Evolutionary conservation across 2,797 vertebrate species (phyloP), one percentile per base, ranked within the genome.

Genomic region (Rhabdomys pumilio): DNA sequence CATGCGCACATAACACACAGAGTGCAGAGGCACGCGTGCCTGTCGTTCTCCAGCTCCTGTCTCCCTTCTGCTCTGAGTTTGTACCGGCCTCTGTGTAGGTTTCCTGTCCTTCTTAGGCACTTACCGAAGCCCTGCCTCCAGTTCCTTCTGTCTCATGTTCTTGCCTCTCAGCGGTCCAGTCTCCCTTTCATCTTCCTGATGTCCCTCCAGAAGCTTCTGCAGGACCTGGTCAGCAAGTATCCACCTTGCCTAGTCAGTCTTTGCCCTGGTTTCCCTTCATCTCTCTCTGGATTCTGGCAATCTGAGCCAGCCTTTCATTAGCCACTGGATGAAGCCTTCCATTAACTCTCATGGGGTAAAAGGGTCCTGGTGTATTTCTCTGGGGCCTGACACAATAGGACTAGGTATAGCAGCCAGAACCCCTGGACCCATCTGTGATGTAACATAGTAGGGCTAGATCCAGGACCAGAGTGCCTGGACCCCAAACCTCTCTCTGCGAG

Each of bases 1-100:
- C 29, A 0, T 34, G 19, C 29, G 4, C 31, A 55, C 59, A 34
- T 31, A 38, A 11, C 6, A n/a, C 38, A 50, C 31, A 50, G 72
- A 59, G 6, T 3, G n/a, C 19, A 31, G 29, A 59, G 44, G 15
- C 3, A 31, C 5, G 7, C 2, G 0, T 3, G 7, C 13, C 57
- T 17, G 11, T 9, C 4, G 0, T 20, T 26, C 29, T 11, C 57
- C 1, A 1, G 11, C 13, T 53, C 7, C 59, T 3, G 31, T 5
- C 63, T 76, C 44, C 1, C 24, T 29, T 29, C 29, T 5, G n/a
- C 44, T 63, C 67, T 53, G 87, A 50, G 38, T 59, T 80, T 14
- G 6, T n/a, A 17, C 50, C 44, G 24, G 65, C 41, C 67, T 59
- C 72, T 57, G 31, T 10, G 6, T 73, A 4, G 41, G 29, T n/a